phyloP scores from a whole-genome alignment of 1,140 invertebrate species.

The Probaryconus sp. region DNA sequence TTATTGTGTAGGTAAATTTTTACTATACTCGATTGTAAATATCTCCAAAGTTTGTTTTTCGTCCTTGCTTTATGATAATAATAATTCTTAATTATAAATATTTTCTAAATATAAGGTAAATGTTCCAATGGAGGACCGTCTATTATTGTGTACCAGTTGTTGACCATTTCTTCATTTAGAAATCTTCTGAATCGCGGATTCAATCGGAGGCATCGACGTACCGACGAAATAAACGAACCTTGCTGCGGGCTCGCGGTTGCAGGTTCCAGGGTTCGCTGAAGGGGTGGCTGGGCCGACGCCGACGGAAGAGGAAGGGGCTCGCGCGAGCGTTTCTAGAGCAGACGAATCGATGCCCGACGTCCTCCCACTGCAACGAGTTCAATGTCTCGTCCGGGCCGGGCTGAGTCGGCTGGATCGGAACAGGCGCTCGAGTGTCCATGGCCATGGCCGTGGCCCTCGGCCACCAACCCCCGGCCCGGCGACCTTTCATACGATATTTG shows the following conservation, averaged over 20 bases:
- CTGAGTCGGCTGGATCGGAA: conserved; percentile 58
- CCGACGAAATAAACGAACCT: conserved; percentile 59
- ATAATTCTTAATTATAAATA: too few species aligned
- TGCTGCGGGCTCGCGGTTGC: conserved; percentile 28
- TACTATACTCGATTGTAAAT: too few species aligned
- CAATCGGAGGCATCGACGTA: conserved; percentile 1
- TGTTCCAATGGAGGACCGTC: too few species aligned
- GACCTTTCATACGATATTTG: conserved; percentile 44
- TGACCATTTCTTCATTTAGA: too few species aligned
- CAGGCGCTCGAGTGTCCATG: conserved; percentile 41
- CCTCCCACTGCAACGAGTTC: conserved; percentile 73
- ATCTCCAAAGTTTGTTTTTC: too few species aligned
- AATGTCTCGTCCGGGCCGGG: conserved; percentile 75
- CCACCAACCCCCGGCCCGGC: conserved; percentile 41
- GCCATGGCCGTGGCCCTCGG: conserved; percentile 62
- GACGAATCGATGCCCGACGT: conserved; percentile 73
- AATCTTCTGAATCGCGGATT: too few species aligned
- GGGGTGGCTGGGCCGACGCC: conserved; percentile 53
- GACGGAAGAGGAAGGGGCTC: conserved; percentile 48
- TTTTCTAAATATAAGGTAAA: too few species aligned
- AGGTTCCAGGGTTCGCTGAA: conserved; percentile 48
- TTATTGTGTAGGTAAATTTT: too few species aligned
- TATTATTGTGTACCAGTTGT: too few species aligned
- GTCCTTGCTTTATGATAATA: too few species aligned
- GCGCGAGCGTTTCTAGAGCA: conserved; percentile 72